Evolutionary conservation across 1,140 invertebrate genomes (phyloP).

Genomic region (Musca vetustissima): DNA sequence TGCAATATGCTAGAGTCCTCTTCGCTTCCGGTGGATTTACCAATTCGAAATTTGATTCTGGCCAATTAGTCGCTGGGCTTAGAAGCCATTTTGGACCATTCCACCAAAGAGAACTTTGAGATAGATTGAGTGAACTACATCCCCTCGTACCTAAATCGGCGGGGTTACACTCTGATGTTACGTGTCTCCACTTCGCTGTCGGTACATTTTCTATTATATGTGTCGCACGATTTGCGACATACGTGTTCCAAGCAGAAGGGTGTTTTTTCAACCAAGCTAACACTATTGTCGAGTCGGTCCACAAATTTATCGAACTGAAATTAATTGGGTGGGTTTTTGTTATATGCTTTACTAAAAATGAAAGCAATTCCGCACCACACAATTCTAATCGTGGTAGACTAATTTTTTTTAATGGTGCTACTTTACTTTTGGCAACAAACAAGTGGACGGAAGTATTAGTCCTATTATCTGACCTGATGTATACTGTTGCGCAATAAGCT

Average conservation of each 20-base stretch:
- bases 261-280: background rate
- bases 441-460: too few relatives aligned
- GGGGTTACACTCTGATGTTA: background rate
- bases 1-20: too few relatives aligned
- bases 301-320: background rate
- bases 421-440: too few relatives aligned
- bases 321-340: too few relatives aligned
- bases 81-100: background rate
- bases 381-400: too few relatives aligned
- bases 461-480: too few relatives aligned
- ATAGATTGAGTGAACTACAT: background rate
- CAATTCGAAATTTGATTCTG: too few relatives aligned
- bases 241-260: background rate
- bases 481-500: background rate
- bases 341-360: too few relatives aligned
- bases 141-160: background rate
- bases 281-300: background rate
- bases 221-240: background rate
- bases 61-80: too few relatives aligned
- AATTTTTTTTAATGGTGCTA: too few relatives aligned
- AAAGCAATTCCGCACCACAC: too few relatives aligned
- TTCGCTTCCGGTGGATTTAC: too few relatives aligned
- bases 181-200: background rate
- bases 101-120: background rate
- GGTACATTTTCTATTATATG: background rate